phyloP scores from a whole-genome alignment of 2,888 invertebrate genomes.

The Coenonympha glycerion region DNA sequence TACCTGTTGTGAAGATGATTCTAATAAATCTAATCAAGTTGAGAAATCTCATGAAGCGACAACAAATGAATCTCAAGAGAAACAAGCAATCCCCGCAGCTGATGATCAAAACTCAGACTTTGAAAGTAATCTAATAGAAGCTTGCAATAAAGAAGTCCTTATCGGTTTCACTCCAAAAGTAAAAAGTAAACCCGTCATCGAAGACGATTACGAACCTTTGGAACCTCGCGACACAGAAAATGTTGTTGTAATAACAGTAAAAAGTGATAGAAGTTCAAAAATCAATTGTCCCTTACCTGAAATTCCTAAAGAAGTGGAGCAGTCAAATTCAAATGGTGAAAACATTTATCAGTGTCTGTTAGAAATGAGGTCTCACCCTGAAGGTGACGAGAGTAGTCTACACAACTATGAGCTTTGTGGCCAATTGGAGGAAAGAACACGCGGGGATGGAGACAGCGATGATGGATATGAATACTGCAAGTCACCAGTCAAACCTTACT shows the following conservation, averaged over 20 bases:
- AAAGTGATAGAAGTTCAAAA: conserved; percentile 55
- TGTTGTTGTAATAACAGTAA: conserved; percentile 54
- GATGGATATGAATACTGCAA: conserved; percentile 73
- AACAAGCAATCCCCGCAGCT: conserved; percentile 25
- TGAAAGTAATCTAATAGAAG: conserved; percentile 65
- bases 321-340: conserved; percentile 39
- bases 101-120: conserved; percentile 55
- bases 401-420: conserved; percentile 74
- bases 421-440: conserved; percentile 60
- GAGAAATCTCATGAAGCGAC: conserved; percentile 41
- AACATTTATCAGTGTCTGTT: conserved; percentile 67
- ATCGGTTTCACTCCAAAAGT: conserved; percentile 54
- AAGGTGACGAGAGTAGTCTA: conserved; percentile 67
- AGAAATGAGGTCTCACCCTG: conserved; percentile 68
- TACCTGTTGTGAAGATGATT: conserved; percentile 37
- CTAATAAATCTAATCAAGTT: conserved; percentile 25
- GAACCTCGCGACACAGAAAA: conserved; percentile 56
- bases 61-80: conserved; percentile 41
- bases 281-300: conserved; percentile 70
- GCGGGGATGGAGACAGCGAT: conserved; percentile 68
- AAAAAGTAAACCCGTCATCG: conserved; percentile 41
- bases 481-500: conserved; percentile 63
- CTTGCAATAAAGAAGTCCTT: conserved; percentile 63
- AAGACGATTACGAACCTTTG: conserved; percentile 68
- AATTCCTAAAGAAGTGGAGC: conserved; percentile 54